Base-by-base conservation (phyloP, 2,888 invertebrate species). In the Megastigmus dorsalis region DNA sequence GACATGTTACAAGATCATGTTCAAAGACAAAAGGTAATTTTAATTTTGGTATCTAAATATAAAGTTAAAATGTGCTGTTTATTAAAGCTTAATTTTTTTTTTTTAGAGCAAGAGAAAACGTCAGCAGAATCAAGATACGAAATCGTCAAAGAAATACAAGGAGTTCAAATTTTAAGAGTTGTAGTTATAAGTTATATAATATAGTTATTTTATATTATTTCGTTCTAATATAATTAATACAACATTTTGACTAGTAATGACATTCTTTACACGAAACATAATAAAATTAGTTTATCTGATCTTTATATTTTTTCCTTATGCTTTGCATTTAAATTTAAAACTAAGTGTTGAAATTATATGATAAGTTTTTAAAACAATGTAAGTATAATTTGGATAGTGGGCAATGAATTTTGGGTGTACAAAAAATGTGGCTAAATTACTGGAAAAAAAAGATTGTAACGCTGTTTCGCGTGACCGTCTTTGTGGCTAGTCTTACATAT, bases 1-100 rank as follows among this genome's bases (percentile, higher is more conserved):
- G 99, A 99, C 88, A 98, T 99, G 98, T 92, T 99, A 84, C 98
- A 98, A 3, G 99, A 99, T 88, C 99, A 99, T 87, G 97, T 97
- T 48, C 97, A 98, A 15, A 92, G 97, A 80, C 98, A 98, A 88
- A 98, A 97, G 92, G 95, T 95, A 83, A 78, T 50, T 76, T 69
- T 50, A 26, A 5, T 18, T 41, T 33, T 36, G 28, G 13, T 43
- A 59, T 18, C 33, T 55, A 20, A 70, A 38, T 30, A 30, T 54
- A 43, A 74, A 30, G 57, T 50, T 69, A n/a, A n/a, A n/a, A n/a
- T n/a, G n/a, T n/a, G n/a, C n/a, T n/a, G n/a, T n/a, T n/a, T n/a
- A n/a, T n/a, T n/a, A n/a, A n/a, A n/a, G n/a, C n/a, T n/a, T n/a
- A 72, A 65, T 77, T 59, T n/a, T 73, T 48, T 68, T 69, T 75